Base-by-base conservation (phyloP, 2,113 vertebrate species). In the Sapajus apella region DNA sequence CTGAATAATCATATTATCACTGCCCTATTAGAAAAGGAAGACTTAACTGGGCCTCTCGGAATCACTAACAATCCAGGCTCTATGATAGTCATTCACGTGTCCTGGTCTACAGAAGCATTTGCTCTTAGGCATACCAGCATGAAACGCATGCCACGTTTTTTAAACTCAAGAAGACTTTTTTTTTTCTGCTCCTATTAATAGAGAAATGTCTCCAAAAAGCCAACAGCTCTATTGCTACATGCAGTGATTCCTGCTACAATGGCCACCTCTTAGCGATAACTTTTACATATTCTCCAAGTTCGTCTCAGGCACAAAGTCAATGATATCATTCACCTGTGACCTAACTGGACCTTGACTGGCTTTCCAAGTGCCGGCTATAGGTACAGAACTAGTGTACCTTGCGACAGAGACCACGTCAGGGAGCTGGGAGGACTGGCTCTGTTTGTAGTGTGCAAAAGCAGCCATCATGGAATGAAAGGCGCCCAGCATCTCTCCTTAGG, bases 1-100 rank as follows among this genome's bases (percentile, higher is more conserved):
- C 61, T 50, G 61, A 93, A 64, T 64, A 89, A 66, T 45, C 40
- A 25, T 40, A 13, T 91, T 70, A 94, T 61, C 89, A 43, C 11
- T 52, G 70, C 50, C 61, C 27, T 43, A 21, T 83, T 90, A 87
- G 75, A 64, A 86, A 79, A n/a, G 32, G 72, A 75, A 75, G 70
- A 45, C 58, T 73, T 88, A 52, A 50, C 68, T 72, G 43, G 23
- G 40, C 61, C 52, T 94, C 18, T 27, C 43, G 13, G 84, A 56
- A 47, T 14, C 17, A 47, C 43, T 47, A 30, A 66, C 12, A 68
- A n/a, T 55, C n/a, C 10, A 77, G 50, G 37, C n/a, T n/a, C 37
- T 30, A 1, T 0, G 45, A 58, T 25, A 55, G 21, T 55, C 76
- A n/a, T 37, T 79, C 37, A 64, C 35, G 2, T 1, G 43, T 55